These are phyloP conservation scores for Stenotaenia linearis DNA, from an alignment of 2,888 invertebrate species.

Conservation along the genomic window DNA sequence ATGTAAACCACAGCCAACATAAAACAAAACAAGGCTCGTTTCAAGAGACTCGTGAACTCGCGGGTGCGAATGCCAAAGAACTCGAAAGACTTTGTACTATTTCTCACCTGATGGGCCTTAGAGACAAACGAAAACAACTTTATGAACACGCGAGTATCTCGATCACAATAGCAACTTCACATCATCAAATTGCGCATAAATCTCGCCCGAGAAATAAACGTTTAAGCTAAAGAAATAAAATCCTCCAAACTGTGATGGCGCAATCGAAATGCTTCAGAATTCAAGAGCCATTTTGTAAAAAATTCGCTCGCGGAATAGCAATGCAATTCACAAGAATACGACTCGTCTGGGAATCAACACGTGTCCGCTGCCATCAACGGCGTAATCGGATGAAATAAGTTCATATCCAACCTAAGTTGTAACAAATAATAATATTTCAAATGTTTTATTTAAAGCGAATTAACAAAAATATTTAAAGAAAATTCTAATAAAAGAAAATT, in stretches of 20 bases:
- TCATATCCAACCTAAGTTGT: not conserved
- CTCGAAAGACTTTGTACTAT: not conserved
- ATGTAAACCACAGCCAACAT: not conserved
- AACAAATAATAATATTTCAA: too few relatives aligned
- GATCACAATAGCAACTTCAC: not conserved
- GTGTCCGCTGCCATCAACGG: not conserved
- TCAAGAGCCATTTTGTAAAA: not conserved
- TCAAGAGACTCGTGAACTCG: not conserved
- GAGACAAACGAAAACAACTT: not conserved
- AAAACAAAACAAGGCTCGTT: not conserved
- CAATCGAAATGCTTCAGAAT: not conserved
- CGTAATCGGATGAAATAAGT: not conserved
- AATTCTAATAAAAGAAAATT: too few relatives aligned
- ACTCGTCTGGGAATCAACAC: slow-evolving; percentile 30
- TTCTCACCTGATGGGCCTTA: not conserved
- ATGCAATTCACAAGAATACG: not conserved
- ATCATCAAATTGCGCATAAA: not conserved
- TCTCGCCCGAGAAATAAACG: not conserved
- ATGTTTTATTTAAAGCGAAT: too few relatives aligned
- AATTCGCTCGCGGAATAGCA: not conserved
- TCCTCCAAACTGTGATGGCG: not conserved
- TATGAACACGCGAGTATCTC: not conserved
- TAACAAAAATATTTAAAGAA: too few relatives aligned
- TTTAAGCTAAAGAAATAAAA: not conserved
- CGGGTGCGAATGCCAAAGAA: not conserved